These are phyloP conservation scores for Euthynnus affinis DNA, from an alignment of 2,797 vertebrate species.

Conservation along the genomic window DNA sequence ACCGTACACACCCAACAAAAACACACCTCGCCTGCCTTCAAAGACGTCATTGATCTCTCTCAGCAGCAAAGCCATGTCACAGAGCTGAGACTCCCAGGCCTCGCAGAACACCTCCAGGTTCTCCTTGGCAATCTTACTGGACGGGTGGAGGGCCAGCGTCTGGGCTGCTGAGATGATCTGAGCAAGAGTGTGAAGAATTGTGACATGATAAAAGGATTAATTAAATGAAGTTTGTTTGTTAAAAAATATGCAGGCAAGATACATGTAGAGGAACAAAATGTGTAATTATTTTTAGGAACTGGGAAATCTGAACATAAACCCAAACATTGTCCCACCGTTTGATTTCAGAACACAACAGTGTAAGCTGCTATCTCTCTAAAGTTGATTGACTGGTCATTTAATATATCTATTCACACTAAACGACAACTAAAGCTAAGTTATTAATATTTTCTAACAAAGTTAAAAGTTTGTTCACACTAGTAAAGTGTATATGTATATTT, in stretches of 20 bases:
- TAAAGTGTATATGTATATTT: too few species aligned
- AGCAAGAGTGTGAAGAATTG: slow-evolving; percentile 2
- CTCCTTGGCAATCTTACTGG: slow-evolving; percentile 99
- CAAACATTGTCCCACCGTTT: not conserved
- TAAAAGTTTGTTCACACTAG: slow-evolving; percentile 2
- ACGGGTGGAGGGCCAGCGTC: slow-evolving; percentile 95
- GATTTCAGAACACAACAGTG: not conserved
- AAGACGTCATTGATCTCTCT: slow-evolving; percentile 96
- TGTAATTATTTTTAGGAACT: not conserved
- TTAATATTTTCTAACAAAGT: not conserved
- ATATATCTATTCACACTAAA: not conserved
- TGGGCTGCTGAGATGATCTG: slow-evolving; percentile 98
- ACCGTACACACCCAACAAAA: not conserved
- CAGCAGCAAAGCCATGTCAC: slow-evolving; percentile 93
- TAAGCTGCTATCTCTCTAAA: not conserved
- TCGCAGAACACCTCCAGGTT: slow-evolving; percentile 99
- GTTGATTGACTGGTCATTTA: not conserved
- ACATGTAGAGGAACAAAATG: not conserved
- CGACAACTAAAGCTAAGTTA: not conserved
- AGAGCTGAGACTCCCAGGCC: slow-evolving; percentile 98
- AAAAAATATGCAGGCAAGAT: slow-evolving; percentile 2
- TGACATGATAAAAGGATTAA: not conserved
- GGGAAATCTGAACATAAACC: slow-evolving; percentile 1
- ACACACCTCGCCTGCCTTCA: slow-evolving; percentile 94
- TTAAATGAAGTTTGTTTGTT: not conserved